Conservation (phyloP, 2,888 invertebrate species). For the Thecocarcelia acutangulata region DNA sequence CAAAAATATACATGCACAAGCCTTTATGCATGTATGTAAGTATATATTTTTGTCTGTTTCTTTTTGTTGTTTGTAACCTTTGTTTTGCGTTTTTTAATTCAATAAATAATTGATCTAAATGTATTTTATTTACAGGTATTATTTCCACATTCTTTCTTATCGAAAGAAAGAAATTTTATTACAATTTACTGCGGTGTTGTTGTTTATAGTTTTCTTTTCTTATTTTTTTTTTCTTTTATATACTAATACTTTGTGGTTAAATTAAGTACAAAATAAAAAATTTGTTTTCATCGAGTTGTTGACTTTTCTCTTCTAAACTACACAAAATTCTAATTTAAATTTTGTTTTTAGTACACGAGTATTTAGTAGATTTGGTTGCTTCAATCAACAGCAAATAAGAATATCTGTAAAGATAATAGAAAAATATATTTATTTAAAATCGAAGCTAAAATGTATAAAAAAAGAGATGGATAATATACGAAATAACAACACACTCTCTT, state of each 20-base stretch:
- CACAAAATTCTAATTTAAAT: conserved; percentile 24
- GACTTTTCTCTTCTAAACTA: conserved; percentile 9
- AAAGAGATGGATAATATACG: background rate
- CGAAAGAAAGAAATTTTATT: conserved; percentile 26
- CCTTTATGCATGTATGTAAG: background rate
- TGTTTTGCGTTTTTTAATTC: conserved; percentile 18
- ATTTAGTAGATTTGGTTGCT: conserved; percentile 7
- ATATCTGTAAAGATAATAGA: conserved; percentile 60
- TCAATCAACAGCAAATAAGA: conserved; percentile 22
- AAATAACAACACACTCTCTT: background rate
- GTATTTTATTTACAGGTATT: conserved; percentile 20
- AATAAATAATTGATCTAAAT: conserved; percentile 54
- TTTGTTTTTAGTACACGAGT: background rate
- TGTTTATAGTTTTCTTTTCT: background rate
- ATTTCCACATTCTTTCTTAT: background rate
- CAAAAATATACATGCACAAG: background rate
- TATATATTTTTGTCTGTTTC: conserved; percentile 4
- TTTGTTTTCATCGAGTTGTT: conserved; percentile 25
- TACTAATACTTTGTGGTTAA: conserved; percentile 54
- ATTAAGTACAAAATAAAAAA: conserved; percentile 35
- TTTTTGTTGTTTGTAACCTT: conserved; percentile 18
- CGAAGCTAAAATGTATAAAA: background rate
- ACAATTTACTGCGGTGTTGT: conserved; percentile 29
- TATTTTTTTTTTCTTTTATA: background rate
- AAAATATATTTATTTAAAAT: background rate